Conservation (phyloP, 2,888 invertebrate genomes). For the Troides aeacus region DNA sequence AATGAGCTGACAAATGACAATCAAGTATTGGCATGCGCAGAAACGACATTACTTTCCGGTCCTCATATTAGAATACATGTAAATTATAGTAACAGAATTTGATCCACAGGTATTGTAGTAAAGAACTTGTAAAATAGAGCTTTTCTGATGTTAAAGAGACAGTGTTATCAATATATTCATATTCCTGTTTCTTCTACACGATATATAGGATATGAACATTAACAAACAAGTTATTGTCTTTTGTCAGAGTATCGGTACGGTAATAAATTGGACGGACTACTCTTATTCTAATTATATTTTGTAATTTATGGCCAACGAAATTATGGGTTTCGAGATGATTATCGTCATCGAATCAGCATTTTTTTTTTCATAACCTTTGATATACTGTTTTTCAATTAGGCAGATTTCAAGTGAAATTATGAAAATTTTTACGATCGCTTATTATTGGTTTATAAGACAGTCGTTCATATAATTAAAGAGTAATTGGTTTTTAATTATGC, state of each 20-base stretch:
- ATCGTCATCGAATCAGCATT: conserved; percentile 16
- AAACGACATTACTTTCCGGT: no score
- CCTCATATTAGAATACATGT: no score
- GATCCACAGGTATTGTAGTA: no score
- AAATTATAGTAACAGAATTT: no score
- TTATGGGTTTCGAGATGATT: conserved; percentile 24
- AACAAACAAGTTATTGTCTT: conserved; percentile 18
- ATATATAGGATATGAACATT: no score
- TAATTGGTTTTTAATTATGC: conserved; percentile 21
- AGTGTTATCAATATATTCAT: no score
- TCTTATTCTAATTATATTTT: conserved; percentile 26
- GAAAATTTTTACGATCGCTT: conserved; percentile 46
- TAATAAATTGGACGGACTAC: conserved; percentile 3
- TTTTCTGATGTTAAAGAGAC: no score
- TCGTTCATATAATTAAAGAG: conserved; percentile 30
- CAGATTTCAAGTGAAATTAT: conserved; percentile 40
- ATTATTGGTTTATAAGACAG: conserved; percentile 44
- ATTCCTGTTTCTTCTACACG: no score
- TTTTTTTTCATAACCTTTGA: conserved; percentile 24
- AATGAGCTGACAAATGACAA: no score
- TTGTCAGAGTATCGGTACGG: conserved; percentile 11
- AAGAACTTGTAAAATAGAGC: no score
- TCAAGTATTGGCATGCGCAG: no score
- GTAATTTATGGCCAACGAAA: conserved; percentile 26
- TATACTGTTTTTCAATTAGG: conserved; percentile 34